Evolutionary conservation across 2,113 vertebrate genomes (phyloP), one percentile per base, ranked within the genome.

Genomic region (Perca flavescens): DNA sequence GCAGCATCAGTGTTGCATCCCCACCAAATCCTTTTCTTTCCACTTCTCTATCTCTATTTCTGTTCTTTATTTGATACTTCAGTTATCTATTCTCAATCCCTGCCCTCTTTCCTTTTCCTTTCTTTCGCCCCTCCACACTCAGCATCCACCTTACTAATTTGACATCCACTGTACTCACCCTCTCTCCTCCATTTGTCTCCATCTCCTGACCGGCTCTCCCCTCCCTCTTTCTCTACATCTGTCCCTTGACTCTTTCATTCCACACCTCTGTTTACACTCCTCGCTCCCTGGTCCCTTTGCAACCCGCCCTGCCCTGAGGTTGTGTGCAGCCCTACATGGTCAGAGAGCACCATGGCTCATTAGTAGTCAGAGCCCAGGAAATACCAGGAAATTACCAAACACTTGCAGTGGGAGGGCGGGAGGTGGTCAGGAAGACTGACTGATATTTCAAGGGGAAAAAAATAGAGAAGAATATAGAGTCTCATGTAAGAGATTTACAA

Each of bases 251-350:
- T 47, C 65, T 68, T 58, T 80, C 82, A 56, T 11, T 71, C 77
- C 34, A 61, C 80, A 86, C 71, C 56, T 80, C 67, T 86, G 70
- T 90, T 89, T 88, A 87, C 82, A 60, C 77, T 71, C 21, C 22
- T 52, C 15, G 21, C 80, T 64, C 63, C 63, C 78, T 61, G 34
- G 50, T 81, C 68, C 66, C 31, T 72, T 49, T 60, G 54, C 10
- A 11, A 74, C 79, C 73, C 72, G 82, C 84, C 71, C 77, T 73
- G 49, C 57, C 77, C 84, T 0, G 47, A 82, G 85, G 89, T 86
- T 85, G 43, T 63, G 76, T 88, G 81, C 82, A 79, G 84, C 94
- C 94, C 85, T 95, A 95, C 78, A 95, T 94, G 93, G 95, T 87
- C 83, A 84, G 71, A 61, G 83, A 87, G 85, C 74, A 71, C 72